These are phyloP conservation scores for Leptocoma aspasia DNA, from an alignment of 2,113 vertebrate genomes.

Conservation along the genomic window DNA sequence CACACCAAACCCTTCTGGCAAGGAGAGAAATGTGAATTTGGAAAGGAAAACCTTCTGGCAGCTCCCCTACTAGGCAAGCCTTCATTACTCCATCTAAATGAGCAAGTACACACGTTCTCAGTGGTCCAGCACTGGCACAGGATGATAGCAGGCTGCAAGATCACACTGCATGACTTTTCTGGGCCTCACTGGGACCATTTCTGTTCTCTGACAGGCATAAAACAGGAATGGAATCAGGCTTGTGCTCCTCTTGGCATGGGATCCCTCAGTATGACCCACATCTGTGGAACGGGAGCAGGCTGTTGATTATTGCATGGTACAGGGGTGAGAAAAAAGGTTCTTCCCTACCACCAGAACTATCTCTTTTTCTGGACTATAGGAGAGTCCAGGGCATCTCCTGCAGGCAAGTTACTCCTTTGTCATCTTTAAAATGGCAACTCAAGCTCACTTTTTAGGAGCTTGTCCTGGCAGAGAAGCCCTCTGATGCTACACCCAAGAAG, in stretches of 20 bases:
- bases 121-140: background rate
- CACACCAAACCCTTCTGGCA: background rate
- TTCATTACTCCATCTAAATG: background rate
- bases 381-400: background rate
- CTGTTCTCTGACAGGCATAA: background rate
- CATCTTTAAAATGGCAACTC: background rate
- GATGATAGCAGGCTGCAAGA: background rate
- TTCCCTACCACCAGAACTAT: background rate
- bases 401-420: background rate
- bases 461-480: background rate
- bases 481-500: background rate
- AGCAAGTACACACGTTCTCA: background rate
- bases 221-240: background rate
- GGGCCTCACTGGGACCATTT: background rate
- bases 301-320: background rate
- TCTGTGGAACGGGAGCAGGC: background rate
- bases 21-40: background rate
- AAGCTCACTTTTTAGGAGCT: background rate
- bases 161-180: background rate
- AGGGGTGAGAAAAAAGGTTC: background rate
- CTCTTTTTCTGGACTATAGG: background rate
- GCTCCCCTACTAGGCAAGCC: background rate
- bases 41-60: background rate
- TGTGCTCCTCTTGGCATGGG: background rate
- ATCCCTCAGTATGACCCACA: background rate